Base-by-base conservation (phyloP, 2,797 vertebrate genomes). In the Enteromius viviparus region DNA sequence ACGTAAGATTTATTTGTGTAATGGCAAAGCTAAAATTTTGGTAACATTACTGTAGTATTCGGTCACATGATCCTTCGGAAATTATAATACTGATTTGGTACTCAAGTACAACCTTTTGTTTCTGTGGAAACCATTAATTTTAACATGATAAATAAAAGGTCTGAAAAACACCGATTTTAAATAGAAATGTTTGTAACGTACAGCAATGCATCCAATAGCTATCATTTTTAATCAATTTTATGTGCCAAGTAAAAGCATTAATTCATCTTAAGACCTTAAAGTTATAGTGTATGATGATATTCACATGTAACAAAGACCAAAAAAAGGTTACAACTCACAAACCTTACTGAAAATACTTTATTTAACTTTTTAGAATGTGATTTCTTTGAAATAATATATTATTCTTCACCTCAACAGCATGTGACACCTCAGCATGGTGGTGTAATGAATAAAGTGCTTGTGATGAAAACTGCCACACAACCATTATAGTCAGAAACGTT, bases 281-380 rank as follows among this genome's bases (percentile, higher is more conserved):
- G 37, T 42, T 42, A 40, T 42, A 42, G 40, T 42, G 40, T 9
- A 42, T 42, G 40, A 42, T 42, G 40, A 9, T 10, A 42, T 42
- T 42, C 40, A 42, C 8, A 42, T 42, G 40, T 40, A 40, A 1
- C 7, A 9, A 40, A 40, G 9, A 40, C 7, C 8, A 40, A 40
- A 8, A 9, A 45, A 47, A 29, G 40, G 32, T 12, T 21, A 81
- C 62, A 76, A 6, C 11, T 34, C 40, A 72, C 70, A 69, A 76
- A 3, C 68, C 85, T 85, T 87, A 70, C 89, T 91, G 90, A 93
- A 92, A 93, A 94, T 90, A 91, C 60, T 78, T 93, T 92, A 92
- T 83, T 91, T 90, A 86, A 80, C 87, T 86, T 79, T 79, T 76
- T 84, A 82, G 82, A 83, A 60, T 85, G 79, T 42, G 76, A 86